These are phyloP conservation scores for Panurus biarmicus DNA, from an alignment of 2,113 vertebrate species.

Conservation along the genomic window DNA sequence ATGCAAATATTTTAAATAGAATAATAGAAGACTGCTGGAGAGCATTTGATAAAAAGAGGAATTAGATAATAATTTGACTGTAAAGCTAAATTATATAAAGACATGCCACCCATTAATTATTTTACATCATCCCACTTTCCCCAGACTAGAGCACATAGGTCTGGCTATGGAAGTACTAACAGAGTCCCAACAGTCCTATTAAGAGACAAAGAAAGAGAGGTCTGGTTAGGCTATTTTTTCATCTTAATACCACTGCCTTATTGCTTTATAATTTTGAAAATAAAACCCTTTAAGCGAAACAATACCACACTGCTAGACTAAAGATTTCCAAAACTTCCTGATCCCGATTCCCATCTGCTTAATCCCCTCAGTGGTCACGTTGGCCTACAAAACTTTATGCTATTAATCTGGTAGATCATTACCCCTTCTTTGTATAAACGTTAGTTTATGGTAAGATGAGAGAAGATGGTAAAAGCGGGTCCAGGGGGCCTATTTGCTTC, in stretches of 20 bases:
- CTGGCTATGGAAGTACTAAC: background rate
- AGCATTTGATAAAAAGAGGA: background rate
- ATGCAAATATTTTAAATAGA: background rate
- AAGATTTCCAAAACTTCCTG: background rate
- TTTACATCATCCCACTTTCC: background rate
- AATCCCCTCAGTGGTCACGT: background rate
- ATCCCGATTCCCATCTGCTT: background rate
- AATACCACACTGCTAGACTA: background rate
- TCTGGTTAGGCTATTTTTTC: background rate
- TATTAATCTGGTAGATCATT: background rate
- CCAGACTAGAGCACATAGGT: background rate
- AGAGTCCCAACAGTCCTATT: background rate
- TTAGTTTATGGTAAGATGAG: background rate
- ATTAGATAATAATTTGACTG: background rate
- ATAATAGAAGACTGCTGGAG: background rate
- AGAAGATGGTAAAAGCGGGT: background rate
- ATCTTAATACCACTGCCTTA: background rate
- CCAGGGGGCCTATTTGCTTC: background rate
- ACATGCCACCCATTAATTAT: background rate
- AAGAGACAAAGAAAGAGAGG: background rate
- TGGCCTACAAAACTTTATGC: background rate
- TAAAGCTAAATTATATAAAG: background rate
- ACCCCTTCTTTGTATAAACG: background rate
- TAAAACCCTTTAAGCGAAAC: background rate
- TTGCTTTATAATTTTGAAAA: background rate